A percentile compares a stretch with the other conserved stretches of the same genome.
phyloP scores from a whole-genome alignment of 2,888 invertebrate species.

The Sclerodermus sp. region DNA sequence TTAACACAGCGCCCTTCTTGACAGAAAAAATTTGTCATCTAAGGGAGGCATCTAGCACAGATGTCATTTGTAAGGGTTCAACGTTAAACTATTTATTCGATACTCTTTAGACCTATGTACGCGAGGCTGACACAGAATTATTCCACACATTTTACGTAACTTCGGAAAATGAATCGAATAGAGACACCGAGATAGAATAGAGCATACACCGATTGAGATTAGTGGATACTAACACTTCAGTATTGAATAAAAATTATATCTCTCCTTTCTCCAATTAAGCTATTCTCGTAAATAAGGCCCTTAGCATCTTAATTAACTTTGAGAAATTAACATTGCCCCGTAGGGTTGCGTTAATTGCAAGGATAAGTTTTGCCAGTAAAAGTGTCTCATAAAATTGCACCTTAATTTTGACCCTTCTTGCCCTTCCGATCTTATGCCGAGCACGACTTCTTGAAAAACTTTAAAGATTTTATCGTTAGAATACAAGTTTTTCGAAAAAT shows the following conservation, averaged over 20 bases:
- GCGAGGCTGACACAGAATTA: no score
- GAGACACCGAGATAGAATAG: no score
- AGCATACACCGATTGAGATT: no score
- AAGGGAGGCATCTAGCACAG: conserved; percentile 27
- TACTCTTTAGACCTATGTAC: conserved; percentile 50
- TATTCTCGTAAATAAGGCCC: conserved; percentile 22
- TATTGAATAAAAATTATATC: no score
- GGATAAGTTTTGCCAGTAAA: conserved; percentile 36
- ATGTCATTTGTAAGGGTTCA: conserved; percentile 25
- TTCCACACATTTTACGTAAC: no score
- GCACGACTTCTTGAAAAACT: conserved; percentile 14
- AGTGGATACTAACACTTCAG: no score
- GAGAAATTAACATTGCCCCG: conserved; percentile 41
- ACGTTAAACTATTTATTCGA: conserved; percentile 44
- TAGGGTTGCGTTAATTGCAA: conserved; percentile 39
- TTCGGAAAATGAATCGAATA: no score
- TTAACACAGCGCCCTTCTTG: background rate
- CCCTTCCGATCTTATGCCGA: conserved; percentile 19
- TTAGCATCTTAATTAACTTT: conserved; percentile 48
- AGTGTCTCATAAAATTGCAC: conserved; percentile 35
- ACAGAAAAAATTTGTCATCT: conserved; percentile 28
- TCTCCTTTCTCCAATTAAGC: conserved; percentile 6
- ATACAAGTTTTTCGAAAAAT: no score
- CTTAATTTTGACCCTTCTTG: conserved; percentile 23
- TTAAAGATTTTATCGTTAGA: no score